A percentile compares a stretch with the other conserved stretches of the same genome.
These are phyloP conservation scores for Agrilus cyanescens DNA, from an alignment of 2,888 invertebrate genomes.

Conservation along the genomic window DNA sequence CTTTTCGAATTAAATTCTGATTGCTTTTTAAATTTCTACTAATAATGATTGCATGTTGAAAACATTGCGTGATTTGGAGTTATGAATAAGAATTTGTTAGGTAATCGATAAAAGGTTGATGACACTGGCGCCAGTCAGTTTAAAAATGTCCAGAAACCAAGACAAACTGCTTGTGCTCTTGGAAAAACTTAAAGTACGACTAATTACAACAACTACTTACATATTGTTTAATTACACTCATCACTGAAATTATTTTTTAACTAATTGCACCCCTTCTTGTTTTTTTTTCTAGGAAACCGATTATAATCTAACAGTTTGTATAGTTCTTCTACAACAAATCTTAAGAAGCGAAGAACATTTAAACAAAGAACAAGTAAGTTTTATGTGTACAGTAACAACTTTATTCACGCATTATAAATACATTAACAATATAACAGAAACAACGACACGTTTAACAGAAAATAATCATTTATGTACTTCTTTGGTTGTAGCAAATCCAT, in stretches of 20 bases:
- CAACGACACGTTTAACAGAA: background rate
- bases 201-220: background rate
- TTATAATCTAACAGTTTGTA: constrained; percentile 19
- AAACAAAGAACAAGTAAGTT: background rate
- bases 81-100: constrained; percentile 15
- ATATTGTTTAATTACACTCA: constrained; percentile 2
- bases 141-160: constrained; percentile 17
- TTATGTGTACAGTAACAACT: background rate
- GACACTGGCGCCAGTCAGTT: constrained; percentile 13
- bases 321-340: constrained; percentile 19
- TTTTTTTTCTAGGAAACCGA: constrained; percentile 18
- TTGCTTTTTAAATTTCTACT: too few relatives aligned
- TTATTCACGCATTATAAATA: background rate
- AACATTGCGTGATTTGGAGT: constrained; percentile 16
- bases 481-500: background rate
- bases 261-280: constrained; percentile 3
- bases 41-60: background rate
- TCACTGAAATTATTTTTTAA: background rate
- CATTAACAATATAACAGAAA: background rate
- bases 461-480: background rate
- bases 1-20: too few relatives aligned
- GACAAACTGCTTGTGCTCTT: constrained; percentile 18
- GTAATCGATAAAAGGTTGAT: constrained; percentile 20
- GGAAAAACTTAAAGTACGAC: constrained; percentile 19
- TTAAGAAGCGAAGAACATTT: constrained; percentile 10